A percentile compares a stretch with the other conserved stretches of the same genome.
Evolutionary conservation across 2,113 vertebrate species (phyloP).

Genomic region (Marmota flaviventris): DNA sequence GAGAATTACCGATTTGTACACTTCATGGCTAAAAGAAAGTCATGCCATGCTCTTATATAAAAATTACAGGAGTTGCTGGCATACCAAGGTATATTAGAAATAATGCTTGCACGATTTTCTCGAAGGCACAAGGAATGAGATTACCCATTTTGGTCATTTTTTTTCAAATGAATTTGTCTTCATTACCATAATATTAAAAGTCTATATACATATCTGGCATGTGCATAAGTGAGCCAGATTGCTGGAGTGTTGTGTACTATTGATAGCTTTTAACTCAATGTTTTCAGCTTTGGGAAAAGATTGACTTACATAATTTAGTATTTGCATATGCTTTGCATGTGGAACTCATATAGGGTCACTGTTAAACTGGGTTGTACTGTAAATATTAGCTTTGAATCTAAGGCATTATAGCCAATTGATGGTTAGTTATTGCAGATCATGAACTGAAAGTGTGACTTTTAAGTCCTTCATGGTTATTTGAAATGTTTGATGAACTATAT

Average conservation of each 20-base stretch:
- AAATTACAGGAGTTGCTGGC: neutral
- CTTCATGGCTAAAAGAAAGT: neutral
- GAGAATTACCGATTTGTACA: neutral
- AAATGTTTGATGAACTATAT: conserved; percentile 84
- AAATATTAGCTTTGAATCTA: conserved; percentile 70
- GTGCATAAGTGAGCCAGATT: conserved; percentile 1
- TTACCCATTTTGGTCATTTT: neutral
- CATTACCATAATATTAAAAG: neutral
- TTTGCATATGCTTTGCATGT: conserved; percentile 6
- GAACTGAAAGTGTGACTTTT: conserved; percentile 77
- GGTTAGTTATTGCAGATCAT: conserved; percentile 74
- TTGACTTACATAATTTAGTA: conserved; percentile 17
- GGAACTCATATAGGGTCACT: neutral
- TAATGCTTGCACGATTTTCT: neutral
- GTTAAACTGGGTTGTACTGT: conserved; percentile 39
- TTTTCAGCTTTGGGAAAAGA: conserved; percentile 37
- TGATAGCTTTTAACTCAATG: conserved; percentile 60
- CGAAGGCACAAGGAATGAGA: neutral
- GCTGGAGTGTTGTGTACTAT: neutral
- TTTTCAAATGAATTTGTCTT: neutral
- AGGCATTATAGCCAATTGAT: conserved; percentile 59
- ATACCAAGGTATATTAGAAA: neutral
- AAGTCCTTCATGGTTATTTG: conserved; percentile 75
- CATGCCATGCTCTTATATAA: neutral
- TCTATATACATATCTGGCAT: conserved; percentile 29